Base-by-base conservation (phyloP, 2,113 vertebrate species). In the Nesogale talazaci region DNA sequence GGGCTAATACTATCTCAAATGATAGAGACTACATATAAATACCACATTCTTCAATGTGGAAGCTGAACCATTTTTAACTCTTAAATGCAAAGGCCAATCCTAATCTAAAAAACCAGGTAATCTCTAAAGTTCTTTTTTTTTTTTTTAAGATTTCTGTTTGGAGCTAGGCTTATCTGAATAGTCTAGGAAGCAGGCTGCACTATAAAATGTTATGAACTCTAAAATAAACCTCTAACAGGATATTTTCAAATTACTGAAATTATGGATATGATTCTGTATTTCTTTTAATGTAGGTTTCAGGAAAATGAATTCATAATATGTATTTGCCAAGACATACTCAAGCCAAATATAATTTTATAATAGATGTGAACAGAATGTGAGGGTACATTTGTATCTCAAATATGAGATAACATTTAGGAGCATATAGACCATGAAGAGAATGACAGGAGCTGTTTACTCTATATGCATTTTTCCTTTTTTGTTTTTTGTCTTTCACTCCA, bases 161-260 rank as follows among this genome's bases (percentile, higher is more conserved):
- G 75, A 94, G 2, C 10, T 79, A 72, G 25, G 17, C 3, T 83
- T 11, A 69, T 1, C 31, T 85, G 31, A 96, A 69, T 84, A 42
- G 27, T 3, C 3, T 40, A 27, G 15, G 10, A 3, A 56, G 92
- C 40, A 36, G 36, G 2, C 14, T 52, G 46, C 10, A 52, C 4
- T 52, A 52, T 70, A 75, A 34, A 16, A 72, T 4, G n/a, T n/a
- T n/a, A n/a, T 92, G 9, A 42, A 16, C 20, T 38, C 31, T 89
- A 83, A 95, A 56, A 75, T 74, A 83, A 87, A 4, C 42, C n/a
- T 42, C 2, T n/a, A 42, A 83, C 17, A 29, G 38, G 72, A 95
- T 52, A 52, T 10, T 52, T 52, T 52, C 46, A 52, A 52, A 52
- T 52, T 52, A 52, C 46, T 52, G 46, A 52, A 36, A 69, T 87